Base-by-base conservation (phyloP, 2,797 vertebrate genomes). In the Liparis tanakae region DNA sequence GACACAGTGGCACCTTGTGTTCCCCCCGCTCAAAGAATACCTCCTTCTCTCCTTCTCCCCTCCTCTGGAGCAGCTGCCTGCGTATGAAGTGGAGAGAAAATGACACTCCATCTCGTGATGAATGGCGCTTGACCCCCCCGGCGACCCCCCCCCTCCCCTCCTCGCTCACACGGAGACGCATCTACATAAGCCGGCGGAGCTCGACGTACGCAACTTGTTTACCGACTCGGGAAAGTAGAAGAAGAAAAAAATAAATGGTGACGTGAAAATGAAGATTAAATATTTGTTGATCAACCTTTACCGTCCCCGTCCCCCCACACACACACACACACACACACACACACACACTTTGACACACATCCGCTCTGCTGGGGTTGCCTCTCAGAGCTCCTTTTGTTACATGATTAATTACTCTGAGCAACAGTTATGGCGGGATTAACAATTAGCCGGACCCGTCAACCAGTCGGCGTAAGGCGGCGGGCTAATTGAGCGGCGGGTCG, bases 1-100 rank as follows among this genome's bases (percentile, higher is more conserved):
- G 96, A 96, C 96, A 98, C 96, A 97, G 95, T 96, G 96, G 96
- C 96, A 98, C 96, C 97, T 98, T 97, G 96, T 97, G 87, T 96
- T 97, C 92, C 90, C 90, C 6, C 94, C 89, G 94, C 94, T 93
- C 90, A 94, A 97, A 98, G 95, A 97, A 97, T 96, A 97, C 96
- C 96, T 97, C 96, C 95, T 92, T 92, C 90, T 91, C 93, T 90
- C 80, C 10, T 10, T 8, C 76, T 74, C 65, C 77, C 86, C 81
- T 85, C 88, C 86, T 80, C 84, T 30, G 2, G 25, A 86, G 87
- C 90, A 91, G 89, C 92, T 90, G 91, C 92, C 84, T 72, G 85
- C 71, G 83, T 84, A 89, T 87, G 88, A 95, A 96, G 94, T 94
- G 95, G 94, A 94, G 25, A 30, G 96, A 95, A 97, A 97, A 97